These are phyloP conservation scores for Zygothrica quintamaculata DNA, from an alignment of 2,888 invertebrate species.

Conservation along the genomic window DNA sequence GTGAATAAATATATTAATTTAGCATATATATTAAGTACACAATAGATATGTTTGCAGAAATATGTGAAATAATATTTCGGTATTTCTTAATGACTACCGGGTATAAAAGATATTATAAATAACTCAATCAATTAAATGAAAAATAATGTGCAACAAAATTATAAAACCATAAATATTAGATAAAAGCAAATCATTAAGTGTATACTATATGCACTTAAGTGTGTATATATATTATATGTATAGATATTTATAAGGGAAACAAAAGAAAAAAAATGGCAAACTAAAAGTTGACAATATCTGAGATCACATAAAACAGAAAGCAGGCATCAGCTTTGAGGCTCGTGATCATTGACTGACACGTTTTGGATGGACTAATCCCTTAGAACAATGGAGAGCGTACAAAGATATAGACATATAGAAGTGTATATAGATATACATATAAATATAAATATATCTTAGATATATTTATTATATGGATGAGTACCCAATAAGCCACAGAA, in stretches of 20 bases:
- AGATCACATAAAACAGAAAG: constrained; percentile 32
- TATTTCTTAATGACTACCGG: no score
- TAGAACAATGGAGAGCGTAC: constrained; percentile 23
- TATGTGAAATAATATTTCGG: no score
- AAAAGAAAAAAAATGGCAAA: constrained; percentile 6
- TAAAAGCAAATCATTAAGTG: not conserved
- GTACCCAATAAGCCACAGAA: not conserved
- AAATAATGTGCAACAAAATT: not conserved
- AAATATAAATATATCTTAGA: constrained; percentile 4
- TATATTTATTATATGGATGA: not conserved
- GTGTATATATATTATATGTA: not conserved
- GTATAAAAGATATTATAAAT: not conserved
- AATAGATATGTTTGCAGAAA: no score
- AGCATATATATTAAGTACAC: no score
- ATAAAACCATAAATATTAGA: not conserved
- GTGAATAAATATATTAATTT: no score
- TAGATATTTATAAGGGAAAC: constrained; percentile 5
- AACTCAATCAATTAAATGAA: not conserved
- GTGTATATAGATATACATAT: no score
- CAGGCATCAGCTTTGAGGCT: constrained; percentile 45
- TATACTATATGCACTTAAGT: constrained; percentile 1
- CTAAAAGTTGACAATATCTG: constrained; percentile 16
- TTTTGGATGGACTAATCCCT: constrained; percentile 55
- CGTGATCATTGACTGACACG: constrained; percentile 51
- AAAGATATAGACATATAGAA: not conserved